Conservation (phyloP, 2,113 vertebrate genomes). For the Pelusios castaneus region DNA sequence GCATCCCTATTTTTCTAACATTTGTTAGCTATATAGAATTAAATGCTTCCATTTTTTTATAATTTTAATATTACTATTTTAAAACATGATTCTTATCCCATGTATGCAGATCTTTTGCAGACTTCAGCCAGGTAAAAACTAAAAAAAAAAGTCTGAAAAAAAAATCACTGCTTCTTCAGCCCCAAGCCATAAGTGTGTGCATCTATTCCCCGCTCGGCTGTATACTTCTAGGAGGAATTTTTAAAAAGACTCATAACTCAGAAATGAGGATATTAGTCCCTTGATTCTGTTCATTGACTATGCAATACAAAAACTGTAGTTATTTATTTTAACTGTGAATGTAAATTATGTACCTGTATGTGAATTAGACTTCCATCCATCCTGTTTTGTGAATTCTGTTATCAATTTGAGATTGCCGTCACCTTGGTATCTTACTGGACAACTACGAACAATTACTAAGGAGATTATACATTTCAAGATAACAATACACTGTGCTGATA, state of each 20-base stretch:
- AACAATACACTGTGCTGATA: background rate
- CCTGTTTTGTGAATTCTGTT: background rate
- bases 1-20: background rate
- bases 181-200: background rate
- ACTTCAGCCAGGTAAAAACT: background rate
- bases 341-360: background rate
- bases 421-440: background rate
- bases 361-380: background rate
- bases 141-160: background rate
- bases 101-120: background rate
- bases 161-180: background rate
- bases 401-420: background rate
- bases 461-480: background rate
- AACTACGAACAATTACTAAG: background rate
- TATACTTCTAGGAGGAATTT: background rate
- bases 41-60: background rate
- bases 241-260: background rate
- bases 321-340: background rate
- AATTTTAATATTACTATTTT: background rate
- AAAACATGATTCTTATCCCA: background rate
- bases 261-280: background rate
- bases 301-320: background rate
- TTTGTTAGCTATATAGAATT: background rate
- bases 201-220: background rate
- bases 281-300: background rate